These are phyloP conservation scores for Caenorhabditis afra DNA, from an alignment of 2,888 invertebrate genomes.

Conservation along the genomic window DNA sequence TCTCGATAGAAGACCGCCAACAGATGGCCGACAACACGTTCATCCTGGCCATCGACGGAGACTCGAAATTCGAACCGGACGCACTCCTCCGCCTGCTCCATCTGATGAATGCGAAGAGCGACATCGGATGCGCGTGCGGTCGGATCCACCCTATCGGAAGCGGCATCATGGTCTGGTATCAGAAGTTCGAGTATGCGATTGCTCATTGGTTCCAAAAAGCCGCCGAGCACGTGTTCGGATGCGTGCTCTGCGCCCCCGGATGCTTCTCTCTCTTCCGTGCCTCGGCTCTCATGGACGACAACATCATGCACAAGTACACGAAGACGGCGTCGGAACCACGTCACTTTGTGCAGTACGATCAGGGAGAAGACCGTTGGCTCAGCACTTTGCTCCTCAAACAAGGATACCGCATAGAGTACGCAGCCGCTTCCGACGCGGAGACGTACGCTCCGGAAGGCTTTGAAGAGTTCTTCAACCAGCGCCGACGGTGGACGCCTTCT, in stretches of 20 bases:
- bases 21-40: conserved; percentile 87
- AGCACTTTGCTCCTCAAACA: conserved; percentile 83
- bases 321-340: conserved; percentile 85
- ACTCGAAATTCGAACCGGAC: conserved; percentile 87
- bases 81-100: conserved; percentile 84
- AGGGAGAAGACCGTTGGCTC: conserved; percentile 84
- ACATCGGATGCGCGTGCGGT: conserved; percentile 91
- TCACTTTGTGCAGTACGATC: conserved; percentile 93
- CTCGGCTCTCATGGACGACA: conserved; percentile 91
- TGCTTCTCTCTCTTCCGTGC: conserved; percentile 90
- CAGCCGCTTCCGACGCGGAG: conserved; percentile 82
- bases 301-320: conserved; percentile 92
- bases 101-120: conserved; percentile 88
- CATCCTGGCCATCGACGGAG: conserved; percentile 90
- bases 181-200: conserved; percentile 92
- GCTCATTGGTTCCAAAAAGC: conserved; percentile 95
- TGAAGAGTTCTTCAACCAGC: conserved; percentile 81
- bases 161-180: conserved; percentile 90
- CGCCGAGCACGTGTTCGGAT: conserved; percentile 91
- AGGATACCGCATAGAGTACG: conserved; percentile 82
- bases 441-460: conserved; percentile 81
- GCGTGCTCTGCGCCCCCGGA: conserved; percentile 92
- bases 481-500: conserved; percentile 80
- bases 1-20: conserved; percentile 82
- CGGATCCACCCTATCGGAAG: conserved; percentile 91